Base-by-base conservation (phyloP, 1,140 invertebrate genomes). In the Ceratoteleas bidentatus region DNA sequence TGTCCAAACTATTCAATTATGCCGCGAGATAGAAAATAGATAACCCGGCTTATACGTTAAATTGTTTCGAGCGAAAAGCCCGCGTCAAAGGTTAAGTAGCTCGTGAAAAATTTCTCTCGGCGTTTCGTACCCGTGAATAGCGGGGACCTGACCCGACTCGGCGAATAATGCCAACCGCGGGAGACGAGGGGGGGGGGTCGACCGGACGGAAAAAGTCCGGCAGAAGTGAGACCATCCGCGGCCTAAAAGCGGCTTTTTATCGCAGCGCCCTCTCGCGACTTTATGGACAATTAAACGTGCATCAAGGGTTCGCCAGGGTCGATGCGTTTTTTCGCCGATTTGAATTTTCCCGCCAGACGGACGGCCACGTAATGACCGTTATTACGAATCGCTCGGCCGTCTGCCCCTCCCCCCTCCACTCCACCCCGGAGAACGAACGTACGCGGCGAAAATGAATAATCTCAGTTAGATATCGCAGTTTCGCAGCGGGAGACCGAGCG, bases 51-150 rank as follows among this genome's bases (percentile, higher is more conserved):
- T 69, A 77, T 69, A 77, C 43, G 58, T 69, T 77, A 77, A 77
- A 77, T 69, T 56, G 74, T 70, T 77, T 77, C 65, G 74, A 77
- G 65, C 32, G 61, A 72, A 78, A 65, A 78, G 52, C 66, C 66
- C 58, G 52, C 38, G 52, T 38, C 66, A 78, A 78, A 78, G 75
- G 75, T 78, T 78, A 78, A 78, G 61, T 70, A 78, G 61, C 61
- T 61, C 54, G 66, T 70, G 66, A 78, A 78, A 78, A 78, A 78
- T 70, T 78, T 78, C 66, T 70, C 60, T 70, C 40, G 53, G 52
- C 53, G 60, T 78, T 66, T 70, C 38, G 60, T 78, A 40, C 60
- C 60, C 50, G 53, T 78, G 66, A 78, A 78, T 70, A 65, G 66
- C 66, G 66, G 60, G 38, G 75, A 45, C 66, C 60, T 70, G 76